These are phyloP conservation scores for Athalia circularis DNA, from an alignment of 2,888 invertebrate genomes.

Conservation along the genomic window DNA sequence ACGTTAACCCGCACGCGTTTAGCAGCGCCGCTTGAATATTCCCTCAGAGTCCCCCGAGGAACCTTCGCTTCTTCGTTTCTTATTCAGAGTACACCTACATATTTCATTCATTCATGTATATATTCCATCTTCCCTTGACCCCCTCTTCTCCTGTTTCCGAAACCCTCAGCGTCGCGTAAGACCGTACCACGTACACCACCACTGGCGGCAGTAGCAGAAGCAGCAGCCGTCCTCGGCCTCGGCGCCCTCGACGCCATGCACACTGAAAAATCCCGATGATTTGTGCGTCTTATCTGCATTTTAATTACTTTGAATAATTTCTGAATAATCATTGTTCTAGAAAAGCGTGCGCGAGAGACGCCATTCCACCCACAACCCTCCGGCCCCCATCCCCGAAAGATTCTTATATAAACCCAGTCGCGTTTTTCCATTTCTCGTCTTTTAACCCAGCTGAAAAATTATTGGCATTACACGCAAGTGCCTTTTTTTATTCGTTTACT, in stretches of 20 bases:
- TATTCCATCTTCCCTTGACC: constrained; percentile 47
- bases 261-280: constrained; percentile 70
- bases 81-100: constrained; percentile 66
- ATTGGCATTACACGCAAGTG: too few species aligned
- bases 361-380: not conserved
- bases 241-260: constrained; percentile 49
- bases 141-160: constrained; percentile 2
- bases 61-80: constrained; percentile 61
- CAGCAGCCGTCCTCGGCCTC: constrained; percentile 33
- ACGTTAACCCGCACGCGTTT: constrained; percentile 48
- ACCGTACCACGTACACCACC: constrained; percentile 1
- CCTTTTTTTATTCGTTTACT: too few species aligned
- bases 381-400: not conserved
- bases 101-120: constrained; percentile 69
- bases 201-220: not conserved
- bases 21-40: constrained; percentile 64
- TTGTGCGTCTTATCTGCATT: constrained; percentile 73
- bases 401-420: too few species aligned
- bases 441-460: too few species aligned
- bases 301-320: constrained; percentile 73
- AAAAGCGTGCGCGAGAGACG: not conserved
- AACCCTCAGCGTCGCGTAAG: not conserved
- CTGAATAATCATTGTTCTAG: constrained; percentile 63
- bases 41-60: constrained; percentile 49
- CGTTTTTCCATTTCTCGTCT: too few species aligned